Evolutionary conservation across 2,888 invertebrate genomes (phyloP).

Genomic region (Orthonychiurus folsomi): DNA sequence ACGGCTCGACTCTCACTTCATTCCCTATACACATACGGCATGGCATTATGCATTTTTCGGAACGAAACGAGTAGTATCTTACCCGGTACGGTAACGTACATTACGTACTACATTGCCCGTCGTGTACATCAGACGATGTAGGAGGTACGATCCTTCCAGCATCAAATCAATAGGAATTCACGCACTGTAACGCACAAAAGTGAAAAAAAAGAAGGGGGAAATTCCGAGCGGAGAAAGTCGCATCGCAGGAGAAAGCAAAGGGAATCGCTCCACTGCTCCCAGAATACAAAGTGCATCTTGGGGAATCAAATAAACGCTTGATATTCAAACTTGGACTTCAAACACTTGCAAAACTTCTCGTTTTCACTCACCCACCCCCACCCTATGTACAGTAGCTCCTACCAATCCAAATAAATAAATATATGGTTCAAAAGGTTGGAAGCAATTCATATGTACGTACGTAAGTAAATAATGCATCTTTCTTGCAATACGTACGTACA

Average conservation of each 20-base stretch:
- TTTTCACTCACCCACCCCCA: neutral
- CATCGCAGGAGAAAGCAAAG: no score
- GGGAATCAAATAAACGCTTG: slow-evolving; percentile 1
- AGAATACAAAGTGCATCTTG: slow-evolving; percentile 1
- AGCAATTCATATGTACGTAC: neutral
- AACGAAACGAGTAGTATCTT: neutral
- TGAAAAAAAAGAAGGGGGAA: no score
- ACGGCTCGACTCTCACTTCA: neutral
- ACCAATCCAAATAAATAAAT: neutral
- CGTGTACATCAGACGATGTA: no score
- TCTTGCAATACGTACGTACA: no score
- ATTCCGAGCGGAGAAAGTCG: no score
- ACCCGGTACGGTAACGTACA: neutral
- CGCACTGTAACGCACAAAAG: no score
- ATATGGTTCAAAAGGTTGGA: neutral
- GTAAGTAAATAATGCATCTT: neutral
- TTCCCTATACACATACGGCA: neutral
- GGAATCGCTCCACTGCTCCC: neutral
- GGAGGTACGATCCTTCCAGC: no score
- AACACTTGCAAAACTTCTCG: neutral
- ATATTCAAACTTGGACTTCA: slow-evolving; percentile 1
- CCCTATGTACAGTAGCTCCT: neutral
- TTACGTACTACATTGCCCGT: no score
- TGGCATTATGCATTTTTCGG: neutral
- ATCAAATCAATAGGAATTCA: no score